Evolutionary conservation across 2,797 vertebrate species (phyloP).

Genomic region (Anguilla obscura): DNA sequence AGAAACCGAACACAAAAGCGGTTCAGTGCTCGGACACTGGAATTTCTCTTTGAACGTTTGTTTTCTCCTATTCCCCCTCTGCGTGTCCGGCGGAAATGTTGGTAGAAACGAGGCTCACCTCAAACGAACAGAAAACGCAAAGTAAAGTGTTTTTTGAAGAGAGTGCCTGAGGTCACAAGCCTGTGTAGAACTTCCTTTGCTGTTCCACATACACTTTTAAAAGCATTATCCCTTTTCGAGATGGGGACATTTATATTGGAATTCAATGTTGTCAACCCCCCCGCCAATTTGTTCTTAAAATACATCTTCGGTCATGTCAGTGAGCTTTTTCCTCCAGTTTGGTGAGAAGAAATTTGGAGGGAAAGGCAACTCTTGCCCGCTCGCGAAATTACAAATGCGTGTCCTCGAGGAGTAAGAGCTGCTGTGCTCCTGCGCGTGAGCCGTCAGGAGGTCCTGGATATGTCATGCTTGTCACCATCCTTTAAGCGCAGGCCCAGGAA

Average conservation of each 20-base stretch:
- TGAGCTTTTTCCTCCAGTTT: neutral
- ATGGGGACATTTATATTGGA: neutral
- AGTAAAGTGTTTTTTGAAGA: neutral
- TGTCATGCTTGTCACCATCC: conserved; percentile 65
- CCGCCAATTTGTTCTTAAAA: neutral
- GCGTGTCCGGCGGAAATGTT: neutral
- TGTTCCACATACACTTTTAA: neutral
- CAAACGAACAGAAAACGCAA: neutral
- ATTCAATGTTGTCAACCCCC: neutral
- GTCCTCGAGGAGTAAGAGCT: neutral
- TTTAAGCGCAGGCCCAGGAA: conserved; percentile 73
- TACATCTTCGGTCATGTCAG: neutral
- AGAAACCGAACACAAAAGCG: neutral
- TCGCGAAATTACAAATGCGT: neutral
- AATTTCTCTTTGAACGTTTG: conserved; percentile 26
- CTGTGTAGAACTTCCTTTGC: neutral
- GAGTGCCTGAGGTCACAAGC: neutral
- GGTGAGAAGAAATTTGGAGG: neutral
- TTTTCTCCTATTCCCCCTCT: neutral
- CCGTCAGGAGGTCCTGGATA: conserved; percentile 26
- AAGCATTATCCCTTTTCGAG: neutral
- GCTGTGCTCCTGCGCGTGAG: neutral
- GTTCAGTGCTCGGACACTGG: neutral
- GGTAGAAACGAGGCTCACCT: neutral
- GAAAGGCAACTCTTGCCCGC: neutral